These are phyloP conservation scores for Erinaceus europaeus DNA, from an alignment of 2,113 vertebrate genomes.

Conservation along the genomic window DNA sequence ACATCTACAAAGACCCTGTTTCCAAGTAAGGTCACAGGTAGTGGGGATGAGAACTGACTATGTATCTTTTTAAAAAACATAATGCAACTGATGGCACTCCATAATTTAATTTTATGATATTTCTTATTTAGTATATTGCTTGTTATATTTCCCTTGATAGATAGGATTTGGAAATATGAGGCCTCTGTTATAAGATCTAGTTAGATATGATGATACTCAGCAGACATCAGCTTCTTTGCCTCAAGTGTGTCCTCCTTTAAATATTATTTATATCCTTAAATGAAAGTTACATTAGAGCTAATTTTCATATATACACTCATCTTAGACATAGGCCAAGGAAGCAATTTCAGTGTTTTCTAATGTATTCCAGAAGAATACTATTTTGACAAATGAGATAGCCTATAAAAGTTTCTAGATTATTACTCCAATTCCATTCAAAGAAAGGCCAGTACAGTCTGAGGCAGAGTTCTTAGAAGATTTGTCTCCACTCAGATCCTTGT, in stretches of 20 bases:
- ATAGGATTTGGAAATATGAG: neutral
- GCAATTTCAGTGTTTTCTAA: constrained; percentile 49
- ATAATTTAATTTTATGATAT: neutral
- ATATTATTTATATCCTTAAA: constrained; percentile 37
- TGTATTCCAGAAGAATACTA: neutral
- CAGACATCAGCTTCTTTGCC: neutral
- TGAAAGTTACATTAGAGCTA: constrained; percentile 20
- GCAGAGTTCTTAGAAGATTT: neutral
- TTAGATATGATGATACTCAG: neutral
- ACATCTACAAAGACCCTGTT: neutral
- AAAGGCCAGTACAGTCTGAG: neutral
- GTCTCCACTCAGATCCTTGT: neutral
- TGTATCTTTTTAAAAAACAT: neutral
- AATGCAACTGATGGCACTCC: neutral
- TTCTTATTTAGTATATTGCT: neutral
- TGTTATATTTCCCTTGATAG: neutral
- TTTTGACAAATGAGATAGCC: constrained; percentile 23
- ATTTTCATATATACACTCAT: neutral
- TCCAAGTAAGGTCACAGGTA: neutral
- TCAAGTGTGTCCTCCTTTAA: constrained; percentile 4
- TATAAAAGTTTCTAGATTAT: constrained; percentile 9
- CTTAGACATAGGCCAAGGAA: constrained; percentile 11
- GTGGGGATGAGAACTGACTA: neutral
- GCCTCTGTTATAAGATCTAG: neutral
- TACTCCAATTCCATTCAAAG: neutral